Conservation (phyloP, 2,888 invertebrate species). For the Caenorhabditis sp. region DNA sequence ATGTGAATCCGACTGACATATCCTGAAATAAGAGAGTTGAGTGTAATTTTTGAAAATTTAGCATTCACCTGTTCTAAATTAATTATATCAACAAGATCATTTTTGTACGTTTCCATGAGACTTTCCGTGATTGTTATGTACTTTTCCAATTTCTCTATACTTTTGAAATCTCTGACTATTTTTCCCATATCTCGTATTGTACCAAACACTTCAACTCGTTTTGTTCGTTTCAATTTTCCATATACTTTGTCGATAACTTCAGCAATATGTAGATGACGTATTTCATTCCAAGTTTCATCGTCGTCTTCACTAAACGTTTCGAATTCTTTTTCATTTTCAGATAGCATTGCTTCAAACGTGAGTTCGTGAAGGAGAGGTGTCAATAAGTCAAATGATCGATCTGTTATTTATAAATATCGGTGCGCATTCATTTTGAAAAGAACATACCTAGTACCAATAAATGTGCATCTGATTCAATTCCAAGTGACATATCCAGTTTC, state of each 20-base stretch:
- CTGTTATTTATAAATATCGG: conserved; percentile 6
- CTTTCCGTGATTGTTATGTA: conserved; percentile 9
- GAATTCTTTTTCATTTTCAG: conserved; percentile 12
- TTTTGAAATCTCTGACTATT: conserved; percentile 14
- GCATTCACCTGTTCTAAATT: conserved; percentile 14
- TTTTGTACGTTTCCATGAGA: conserved; percentile 7
- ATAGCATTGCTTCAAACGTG: conserved; percentile 20
- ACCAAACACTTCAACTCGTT: neutral
- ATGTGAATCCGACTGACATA: conserved; percentile 22
- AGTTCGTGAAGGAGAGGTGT: conserved; percentile 25
- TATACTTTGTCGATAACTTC: conserved; percentile 10
- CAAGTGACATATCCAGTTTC: neutral
- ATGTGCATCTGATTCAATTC: conserved; percentile 15
- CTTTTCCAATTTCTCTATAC: neutral
- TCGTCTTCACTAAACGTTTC: conserved; percentile 7
- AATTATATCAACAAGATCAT: conserved; percentile 10
- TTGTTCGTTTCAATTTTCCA: conserved; percentile 2
- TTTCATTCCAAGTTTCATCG: conserved; percentile 17
- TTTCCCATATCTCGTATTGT: conserved; percentile 5
- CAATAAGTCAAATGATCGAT: conserved; percentile 23
- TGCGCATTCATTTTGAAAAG: neutral
- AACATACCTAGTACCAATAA: conserved; percentile 18
- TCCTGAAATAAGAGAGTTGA: conserved; percentile 2
- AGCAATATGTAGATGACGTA: conserved; percentile 18
- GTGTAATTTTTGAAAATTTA: neutral